Evolutionary conservation across 2,797 vertebrate species (phyloP).

Genomic region (Schizothorax lantsangensis): DNA sequence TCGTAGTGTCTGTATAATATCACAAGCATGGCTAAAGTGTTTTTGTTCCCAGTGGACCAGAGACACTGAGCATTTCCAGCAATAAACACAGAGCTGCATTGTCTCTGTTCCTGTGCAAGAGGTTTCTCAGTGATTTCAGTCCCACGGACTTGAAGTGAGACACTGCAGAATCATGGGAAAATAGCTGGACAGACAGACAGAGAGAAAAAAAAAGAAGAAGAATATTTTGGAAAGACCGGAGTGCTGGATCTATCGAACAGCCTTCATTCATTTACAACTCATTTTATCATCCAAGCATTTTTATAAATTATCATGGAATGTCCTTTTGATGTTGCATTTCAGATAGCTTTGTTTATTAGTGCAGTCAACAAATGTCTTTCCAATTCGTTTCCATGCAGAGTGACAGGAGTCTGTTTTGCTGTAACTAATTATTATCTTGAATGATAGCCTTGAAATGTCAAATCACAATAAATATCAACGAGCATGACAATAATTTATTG

Average conservation of each 20-base stretch:
- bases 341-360: not conserved
- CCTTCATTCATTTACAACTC: not conserved
- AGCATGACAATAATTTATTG: not conserved
- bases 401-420: not conserved
- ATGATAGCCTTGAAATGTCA: not conserved
- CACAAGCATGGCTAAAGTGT: conserved; percentile 25
- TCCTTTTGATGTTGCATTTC: conserved; percentile 13
- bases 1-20: conserved; percentile 37
- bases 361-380: conserved; percentile 15
- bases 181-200: not conserved
- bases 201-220: not conserved
- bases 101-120: conserved; percentile 25
- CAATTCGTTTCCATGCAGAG: not conserved
- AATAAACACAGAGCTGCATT: not conserved
- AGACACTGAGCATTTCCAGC: conserved; percentile 31
- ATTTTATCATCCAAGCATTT: not conserved
- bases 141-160: not conserved
- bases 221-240: not conserved
- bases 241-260: not conserved
- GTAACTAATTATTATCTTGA: not conserved
- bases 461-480: not conserved
- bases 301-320: not conserved
- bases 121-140: conserved; percentile 52
- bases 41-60: conserved; percentile 19
- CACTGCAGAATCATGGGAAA: not conserved